Evolutionary conservation across 1,140 invertebrate genomes (phyloP).

Genomic region (Cydia fagiglandana): DNA sequence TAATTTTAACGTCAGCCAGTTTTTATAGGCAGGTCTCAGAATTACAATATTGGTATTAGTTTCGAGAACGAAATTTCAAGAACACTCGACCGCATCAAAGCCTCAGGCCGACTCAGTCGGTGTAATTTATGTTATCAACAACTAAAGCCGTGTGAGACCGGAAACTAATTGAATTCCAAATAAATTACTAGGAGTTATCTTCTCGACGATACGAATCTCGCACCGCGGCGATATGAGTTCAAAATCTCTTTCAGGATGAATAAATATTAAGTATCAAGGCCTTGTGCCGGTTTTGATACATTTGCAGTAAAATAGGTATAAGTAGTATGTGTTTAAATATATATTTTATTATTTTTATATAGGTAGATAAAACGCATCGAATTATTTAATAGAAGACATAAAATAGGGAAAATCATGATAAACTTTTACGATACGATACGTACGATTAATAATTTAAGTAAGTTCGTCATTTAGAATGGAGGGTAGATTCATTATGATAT

Average conservation of each 20-base stretch:
- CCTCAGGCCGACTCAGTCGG: slow-evolving; percentile 40
- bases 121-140: slow-evolving; percentile 55
- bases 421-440: no score
- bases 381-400: no score
- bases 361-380: no score
- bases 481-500: no score
- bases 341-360: no score
- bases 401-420: no score
- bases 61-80: slow-evolving; percentile 39
- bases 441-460: no score
- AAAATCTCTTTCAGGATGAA: neutral
- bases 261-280: no score
- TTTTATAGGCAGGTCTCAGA: slow-evolving; percentile 23
- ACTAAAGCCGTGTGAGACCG: slow-evolving; percentile 50
- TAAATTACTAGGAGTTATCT: slow-evolving; percentile 42
- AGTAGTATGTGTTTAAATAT: no score
- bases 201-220: neutral
- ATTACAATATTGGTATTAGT: slow-evolving; percentile 15
- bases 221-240: neutral
- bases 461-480: no score
- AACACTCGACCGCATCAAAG: slow-evolving; percentile 52
- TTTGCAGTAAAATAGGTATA: no score
- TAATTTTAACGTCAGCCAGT: slow-evolving; percentile 3
- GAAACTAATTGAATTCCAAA: slow-evolving; percentile 66
- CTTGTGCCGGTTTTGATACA: no score